Base-by-base conservation (phyloP, 2,797 vertebrate species). In the Thalassophryne amazonica region DNA sequence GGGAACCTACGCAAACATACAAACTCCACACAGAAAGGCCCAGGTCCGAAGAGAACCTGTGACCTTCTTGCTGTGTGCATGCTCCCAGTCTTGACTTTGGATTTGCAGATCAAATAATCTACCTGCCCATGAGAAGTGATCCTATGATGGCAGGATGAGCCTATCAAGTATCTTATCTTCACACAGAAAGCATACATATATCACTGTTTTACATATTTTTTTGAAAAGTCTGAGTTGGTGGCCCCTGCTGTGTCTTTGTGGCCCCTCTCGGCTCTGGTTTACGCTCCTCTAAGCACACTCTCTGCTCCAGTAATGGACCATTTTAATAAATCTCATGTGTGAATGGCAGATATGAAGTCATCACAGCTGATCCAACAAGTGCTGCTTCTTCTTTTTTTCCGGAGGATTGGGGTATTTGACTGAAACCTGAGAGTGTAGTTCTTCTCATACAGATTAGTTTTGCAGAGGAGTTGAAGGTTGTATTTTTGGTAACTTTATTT, bases 261-360 rank as follows among this genome's bases (percentile, higher is more conserved):
- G 56, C 46, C 49, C 53, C 49, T 64, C 45, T 78, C 68, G 59
- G 51, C 60, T 69, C 41, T 17, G 46, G 24, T 47, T 36, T 8
- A 27, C 58, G 36, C 48, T 69, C 41, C 22, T 31, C 41, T n/a
- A 17, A 21, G 18, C 46, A 78, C 39, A 16, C 58, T 50, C 47
- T 51, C 17, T 52, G 52, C 37, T 69, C 68, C 58, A 76, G 69
- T 63, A 67, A 47, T 28, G 29, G 48, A 34, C 58, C 24, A 45
- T 73, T 45, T 46, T 64, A 72, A 84, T 82, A 34, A 9, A 17
- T 62, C 42, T 85, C 60, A 64, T 75, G 62, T 86, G 66, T 37
- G 54, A 52, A 76, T 56, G 63, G 66, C 52, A 57, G 49, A 38
- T 7, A 38, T 75, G 65, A 80, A 69, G 70, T 78, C 34, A 65